Percentiles rank a stretch among this genome's conserved stretches.
Evolutionary conservation across 2,888 invertebrate species (phyloP).

Genomic region (Cephonodes hylas): DNA sequence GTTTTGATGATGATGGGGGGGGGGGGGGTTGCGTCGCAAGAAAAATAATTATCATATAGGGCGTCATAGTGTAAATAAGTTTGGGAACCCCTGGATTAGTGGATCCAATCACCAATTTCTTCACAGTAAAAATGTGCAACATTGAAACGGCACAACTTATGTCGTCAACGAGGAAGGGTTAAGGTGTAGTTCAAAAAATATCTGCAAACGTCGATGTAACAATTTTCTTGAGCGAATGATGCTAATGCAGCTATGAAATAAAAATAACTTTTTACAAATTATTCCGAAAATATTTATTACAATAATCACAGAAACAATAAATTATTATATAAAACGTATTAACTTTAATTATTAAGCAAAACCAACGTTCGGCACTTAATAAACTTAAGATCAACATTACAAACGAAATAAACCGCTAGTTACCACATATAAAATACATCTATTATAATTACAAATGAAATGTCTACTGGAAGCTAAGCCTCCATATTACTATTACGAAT

Average conservation of each 20-base stretch:
- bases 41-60: no score
- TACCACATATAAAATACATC: slow-evolving; percentile 31
- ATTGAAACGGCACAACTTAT: no score
- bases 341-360: slow-evolving; percentile 50
- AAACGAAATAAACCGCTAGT: slow-evolving; percentile 43
- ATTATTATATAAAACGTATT: slow-evolving; percentile 68
- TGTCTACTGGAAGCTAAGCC: slow-evolving; percentile 62
- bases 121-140: no score
- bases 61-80: no score
- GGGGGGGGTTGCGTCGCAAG: no score
- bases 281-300: slow-evolving; percentile 59
- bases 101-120: no score
- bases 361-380: slow-evolving; percentile 36
- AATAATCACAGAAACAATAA: slow-evolving; percentile 71
- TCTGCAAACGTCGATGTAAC: background rate
- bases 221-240: background rate
- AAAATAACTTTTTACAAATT: slow-evolving; percentile 11
- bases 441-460: slow-evolving; percentile 48
- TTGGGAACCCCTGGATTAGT: no score
- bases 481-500: slow-evolving; percentile 45
- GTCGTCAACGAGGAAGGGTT: no score
- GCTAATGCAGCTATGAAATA: background rate
- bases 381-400: slow-evolving; percentile 41
- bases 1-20: no score
- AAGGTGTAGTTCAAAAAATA: no score